Evolutionary conservation across 2,797 vertebrate genomes (phyloP), one percentile per base, ranked within the genome.

Genomic region (Melanotaenia trifasciata): DNA sequence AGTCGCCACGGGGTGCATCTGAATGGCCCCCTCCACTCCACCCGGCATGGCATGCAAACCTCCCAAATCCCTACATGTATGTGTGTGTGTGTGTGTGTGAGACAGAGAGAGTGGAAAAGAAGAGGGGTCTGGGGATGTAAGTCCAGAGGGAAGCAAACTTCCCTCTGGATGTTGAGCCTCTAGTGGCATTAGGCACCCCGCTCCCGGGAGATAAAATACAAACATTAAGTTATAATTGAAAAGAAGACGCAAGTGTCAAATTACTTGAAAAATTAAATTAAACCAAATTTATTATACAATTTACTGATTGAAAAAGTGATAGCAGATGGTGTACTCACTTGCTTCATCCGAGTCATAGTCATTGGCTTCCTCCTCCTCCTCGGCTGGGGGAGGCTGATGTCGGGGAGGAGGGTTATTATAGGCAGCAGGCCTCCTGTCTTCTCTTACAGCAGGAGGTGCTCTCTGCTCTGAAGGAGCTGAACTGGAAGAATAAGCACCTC

Each of bases 261-360:
- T 20, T 67, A 58, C 53, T 40, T 58, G 73, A 36, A 47, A 74
- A 60, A 47, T 64, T 33, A 61, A 76, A 63, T 72, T 2, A 85
- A 79, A 80, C 50, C 6, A 51, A 28, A 80, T 58, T 38, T 50
- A 72, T 67, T 43, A 58, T 56, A 33, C 74, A 80, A 61, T 26
- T 56, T 26, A 58, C 61, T 80, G 18, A 16, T 24, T 51, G 45
- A 51, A 81, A 62, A 64, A 72, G 54, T 59, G 47, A 13, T 45
- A 78, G 51, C 86, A 86, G 73, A 83, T 87, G 83, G 80, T 60
- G 56, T 50, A 91, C 92, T 87, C 92, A 99, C 98, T 99, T 86
- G 96, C 95, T 96, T 99, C 97, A 71, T 99, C 98, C 0, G 98
- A 99, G 82, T 99, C 98, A 0, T 98, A 98, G 94, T 97, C 97